A percentile compares a stretch with the other conserved stretches of the same genome.
Conservation (phyloP, 2,888 invertebrate species). For the Leptinotarsa haldemani region DNA sequence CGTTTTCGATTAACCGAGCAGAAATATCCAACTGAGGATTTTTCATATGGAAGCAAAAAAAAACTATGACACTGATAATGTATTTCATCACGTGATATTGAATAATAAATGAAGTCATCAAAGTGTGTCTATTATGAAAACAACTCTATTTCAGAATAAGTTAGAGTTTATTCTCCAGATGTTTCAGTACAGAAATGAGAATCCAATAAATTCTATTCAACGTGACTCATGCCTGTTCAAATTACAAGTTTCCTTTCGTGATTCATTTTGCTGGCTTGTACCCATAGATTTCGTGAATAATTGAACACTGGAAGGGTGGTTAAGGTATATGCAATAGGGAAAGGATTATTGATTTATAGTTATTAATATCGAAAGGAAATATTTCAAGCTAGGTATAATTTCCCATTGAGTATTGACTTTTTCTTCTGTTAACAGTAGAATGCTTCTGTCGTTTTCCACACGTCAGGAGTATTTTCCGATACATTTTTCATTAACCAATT, state of each 20-base stretch:
- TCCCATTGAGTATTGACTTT: no score
- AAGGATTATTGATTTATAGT: not conserved
- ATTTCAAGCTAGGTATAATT: no score
- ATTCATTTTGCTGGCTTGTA: not conserved
- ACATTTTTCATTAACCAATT: no score
- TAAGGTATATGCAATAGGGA: not conserved
- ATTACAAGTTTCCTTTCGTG: constrained; percentile 10
- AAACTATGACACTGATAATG: not conserved
- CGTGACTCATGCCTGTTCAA: not conserved
- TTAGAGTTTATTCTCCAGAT: not conserved
- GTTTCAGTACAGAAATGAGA: not conserved
- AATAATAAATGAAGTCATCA: constrained; percentile 1
- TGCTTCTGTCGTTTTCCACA: no score
- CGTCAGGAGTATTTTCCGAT: no score
- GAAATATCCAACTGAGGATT: constrained; percentile 2
- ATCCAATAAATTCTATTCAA: not conserved
- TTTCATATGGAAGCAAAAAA: not conserved
- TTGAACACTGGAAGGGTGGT: not conserved
- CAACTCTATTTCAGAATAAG: not conserved
- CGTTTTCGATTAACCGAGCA: not conserved
- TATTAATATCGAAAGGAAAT: no score
- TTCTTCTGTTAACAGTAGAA: no score
- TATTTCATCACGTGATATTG: not conserved
- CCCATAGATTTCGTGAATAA: not conserved
- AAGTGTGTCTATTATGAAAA: not conserved